Conservation (phyloP, 2,113 vertebrate species). For the Muntiacus reevesi region DNA sequence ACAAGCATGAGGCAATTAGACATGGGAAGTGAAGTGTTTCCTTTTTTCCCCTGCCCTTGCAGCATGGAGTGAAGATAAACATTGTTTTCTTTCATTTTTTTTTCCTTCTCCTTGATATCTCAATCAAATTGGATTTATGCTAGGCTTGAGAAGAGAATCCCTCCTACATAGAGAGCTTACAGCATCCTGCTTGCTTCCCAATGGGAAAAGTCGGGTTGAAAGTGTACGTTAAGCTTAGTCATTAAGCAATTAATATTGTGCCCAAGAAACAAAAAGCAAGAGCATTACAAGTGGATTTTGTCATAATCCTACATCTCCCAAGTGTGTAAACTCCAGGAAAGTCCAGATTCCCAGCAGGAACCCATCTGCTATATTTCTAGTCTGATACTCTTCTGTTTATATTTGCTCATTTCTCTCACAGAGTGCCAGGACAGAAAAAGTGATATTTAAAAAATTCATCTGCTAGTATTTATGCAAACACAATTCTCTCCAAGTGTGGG, state of each 20-base stretch:
- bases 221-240: background rate
- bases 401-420: slow-evolving; percentile 69
- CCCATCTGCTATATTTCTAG: slow-evolving; percentile 66
- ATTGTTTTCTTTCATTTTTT: background rate
- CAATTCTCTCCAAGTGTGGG: slow-evolving; percentile 66
- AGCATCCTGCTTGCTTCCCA: background rate
- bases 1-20: background rate
- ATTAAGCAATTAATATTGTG: slow-evolving; percentile 54
- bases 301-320: slow-evolving; percentile 54
- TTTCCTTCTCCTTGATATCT: background rate
- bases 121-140: slow-evolving; percentile 20
- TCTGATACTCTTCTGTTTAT: slow-evolving; percentile 68
- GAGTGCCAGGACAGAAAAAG: slow-evolving; percentile 67
- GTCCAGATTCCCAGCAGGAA: slow-evolving; percentile 46
- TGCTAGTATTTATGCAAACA: slow-evolving; percentile 76
- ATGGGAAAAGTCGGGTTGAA: background rate
- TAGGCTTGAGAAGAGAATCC: background rate
- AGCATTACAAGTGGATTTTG: slow-evolving; percentile 53
- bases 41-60: background rate
- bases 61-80: background rate
- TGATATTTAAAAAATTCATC: slow-evolving; percentile 72
- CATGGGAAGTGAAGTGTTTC: background rate
- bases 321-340: slow-evolving; percentile 41
- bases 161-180: background rate
- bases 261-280: slow-evolving; percentile 33